Evolutionary conservation across 2,888 invertebrate species (phyloP), one percentile per base, ranked within the genome.

Genomic region (Pammene fasciana): DNA sequence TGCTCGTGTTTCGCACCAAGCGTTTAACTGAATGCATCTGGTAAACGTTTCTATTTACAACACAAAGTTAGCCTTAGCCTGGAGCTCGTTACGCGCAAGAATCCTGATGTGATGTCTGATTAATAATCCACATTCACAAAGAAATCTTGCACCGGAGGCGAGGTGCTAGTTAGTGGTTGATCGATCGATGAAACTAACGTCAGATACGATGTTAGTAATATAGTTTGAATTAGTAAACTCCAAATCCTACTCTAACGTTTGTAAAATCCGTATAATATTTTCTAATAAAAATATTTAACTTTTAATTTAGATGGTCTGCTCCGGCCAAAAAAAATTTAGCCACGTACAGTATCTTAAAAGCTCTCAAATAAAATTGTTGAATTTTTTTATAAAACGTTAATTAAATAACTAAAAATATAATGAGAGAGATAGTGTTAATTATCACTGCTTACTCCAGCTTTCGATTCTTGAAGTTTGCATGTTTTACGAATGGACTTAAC

Each of bases 81-180:
- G 41, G 34, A 68, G 60, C 64, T 64, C n/a, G 50, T 68, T 64
- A 68, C 26, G 64, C 38, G 48, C 45, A 46, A 14, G 16, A n/a
- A 45, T 68, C 34, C 46, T 45, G 36, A 59, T 52, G 54, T 68
- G 26, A 26, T 26, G 36, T 10, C 50, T 64, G 70, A 70, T 70
- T 70, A 70, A 70, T 70, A 55, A 62, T 34, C 65, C 60, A 65
- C 70, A 70, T 65, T 70, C 54, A 65, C 55, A 70, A 65, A 70
- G 70, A 65, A 65, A 65, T 57, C 68, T 57, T 60, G 71, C 68
- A 60, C 71, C 67, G 57, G 68, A 54, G 71, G 71, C 71, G n/a
- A 71, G 67, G 41, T 50, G 71, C 60, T 68, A 68, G 74, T 75
- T 72, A 73, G 67, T 66, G 46, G 46, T 11, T 36, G 59, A 26